A percentile compares a stretch with the other conserved stretches of the same genome.
These are phyloP conservation scores for Percopsis omiscomaycus DNA, from an alignment of 2,797 vertebrate genomes.

Conservation along the genomic window DNA sequence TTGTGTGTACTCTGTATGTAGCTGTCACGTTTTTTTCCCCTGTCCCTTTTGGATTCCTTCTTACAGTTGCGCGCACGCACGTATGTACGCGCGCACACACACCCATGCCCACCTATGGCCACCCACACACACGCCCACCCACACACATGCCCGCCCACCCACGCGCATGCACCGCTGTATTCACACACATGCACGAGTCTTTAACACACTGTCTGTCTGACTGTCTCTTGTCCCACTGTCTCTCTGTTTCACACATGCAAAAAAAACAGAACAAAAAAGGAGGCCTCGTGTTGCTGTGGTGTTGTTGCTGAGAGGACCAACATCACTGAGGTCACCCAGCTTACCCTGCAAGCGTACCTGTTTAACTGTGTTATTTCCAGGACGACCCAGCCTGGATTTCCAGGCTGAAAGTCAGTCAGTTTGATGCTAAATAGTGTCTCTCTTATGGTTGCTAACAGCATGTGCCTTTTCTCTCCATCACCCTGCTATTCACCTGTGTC, in stretches of 20 bases:
- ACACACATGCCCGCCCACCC: too few species aligned
- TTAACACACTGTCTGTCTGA: too few species aligned
- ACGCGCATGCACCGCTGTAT: too few species aligned
- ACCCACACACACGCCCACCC: too few species aligned
- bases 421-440: constrained; percentile 2
- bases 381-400: background rate
- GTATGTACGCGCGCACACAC: too few species aligned
- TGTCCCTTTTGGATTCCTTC: too few species aligned
- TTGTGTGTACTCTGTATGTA: background rate
- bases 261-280: constrained; percentile 14
- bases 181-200: too few species aligned
- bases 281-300: constrained; percentile 18
- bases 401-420: constrained; percentile 15
- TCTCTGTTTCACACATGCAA: too few species aligned
- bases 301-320: constrained; percentile 17
- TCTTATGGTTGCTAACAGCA: constrained; percentile 22
- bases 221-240: too few species aligned
- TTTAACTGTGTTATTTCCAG: background rate
- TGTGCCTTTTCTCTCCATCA: background rate
- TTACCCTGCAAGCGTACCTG: constrained; percentile 12
- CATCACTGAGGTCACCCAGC: constrained; percentile 10
- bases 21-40: too few species aligned
- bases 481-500: background rate
- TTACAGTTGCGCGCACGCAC: too few species aligned
- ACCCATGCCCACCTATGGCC: too few species aligned